These are phyloP conservation scores for Thyatira batis DNA, from an alignment of 2,888 invertebrate species.

Conservation along the genomic window DNA sequence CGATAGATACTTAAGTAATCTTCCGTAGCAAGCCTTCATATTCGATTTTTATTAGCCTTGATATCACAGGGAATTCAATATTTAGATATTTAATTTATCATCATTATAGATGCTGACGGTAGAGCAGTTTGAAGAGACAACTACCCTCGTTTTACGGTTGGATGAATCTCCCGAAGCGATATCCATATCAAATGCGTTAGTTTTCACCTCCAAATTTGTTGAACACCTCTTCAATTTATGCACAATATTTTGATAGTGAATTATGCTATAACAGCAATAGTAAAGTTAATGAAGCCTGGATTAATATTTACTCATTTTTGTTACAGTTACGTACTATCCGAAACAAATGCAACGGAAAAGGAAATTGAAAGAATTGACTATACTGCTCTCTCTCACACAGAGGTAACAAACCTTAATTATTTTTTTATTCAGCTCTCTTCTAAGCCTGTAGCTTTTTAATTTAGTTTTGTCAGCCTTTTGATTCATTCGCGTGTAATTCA, in stretches of 20 bases:
- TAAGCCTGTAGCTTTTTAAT: no score
- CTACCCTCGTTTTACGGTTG: constrained; percentile 51
- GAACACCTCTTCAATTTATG: no score
- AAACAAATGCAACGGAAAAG: constrained; percentile 38
- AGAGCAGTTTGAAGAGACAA: constrained; percentile 43
- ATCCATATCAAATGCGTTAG: constrained; percentile 58
- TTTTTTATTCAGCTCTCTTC: background rate
- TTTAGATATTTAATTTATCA: constrained; percentile 6
- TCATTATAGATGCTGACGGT: constrained; percentile 47
- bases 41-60: no score
- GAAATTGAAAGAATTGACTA: constrained; percentile 47
- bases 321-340: constrained; percentile 62
- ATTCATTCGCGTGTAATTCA: no score
- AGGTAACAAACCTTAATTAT: constrained; percentile 33
- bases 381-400: constrained; percentile 46
- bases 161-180: constrained; percentile 42
- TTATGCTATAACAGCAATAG: no score
- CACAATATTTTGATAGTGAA: background rate
- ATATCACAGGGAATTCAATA: no score
- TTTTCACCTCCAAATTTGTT: no score
- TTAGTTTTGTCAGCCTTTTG: no score
- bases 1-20: no score
- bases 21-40: no score
- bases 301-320: background rate
- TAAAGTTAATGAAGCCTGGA: no score